phyloP scores from a whole-genome alignment of 64 coral and sea anemone species.

The Trachythela sp. region DNA sequence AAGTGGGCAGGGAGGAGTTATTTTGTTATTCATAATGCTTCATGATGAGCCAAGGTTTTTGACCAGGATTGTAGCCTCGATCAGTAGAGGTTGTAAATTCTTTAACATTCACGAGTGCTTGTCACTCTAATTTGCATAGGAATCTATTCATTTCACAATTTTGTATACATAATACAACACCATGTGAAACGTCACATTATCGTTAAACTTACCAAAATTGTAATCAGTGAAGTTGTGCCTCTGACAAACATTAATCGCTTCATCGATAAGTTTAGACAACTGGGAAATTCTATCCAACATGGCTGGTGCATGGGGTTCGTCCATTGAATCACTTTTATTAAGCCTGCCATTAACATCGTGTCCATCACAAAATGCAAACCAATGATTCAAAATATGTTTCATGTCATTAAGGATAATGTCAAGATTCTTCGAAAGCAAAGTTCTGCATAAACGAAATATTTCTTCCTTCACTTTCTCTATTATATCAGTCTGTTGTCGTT shows the following conservation, averaged over 20 bases:
- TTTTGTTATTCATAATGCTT: too few relatives aligned
- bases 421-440: neutral
- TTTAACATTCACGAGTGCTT: too few relatives aligned
- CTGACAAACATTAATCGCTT: constrained; percentile 23
- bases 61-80: too few relatives aligned
- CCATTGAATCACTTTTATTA: neutral
- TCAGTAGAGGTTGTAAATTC: too few relatives aligned
- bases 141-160: too few relatives aligned
- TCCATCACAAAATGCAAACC: neutral
- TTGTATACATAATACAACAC: too few relatives aligned
- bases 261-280: constrained; percentile 1
- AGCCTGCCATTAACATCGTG: neutral
- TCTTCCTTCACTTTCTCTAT: neutral
- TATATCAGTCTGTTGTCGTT: constrained; percentile 31
- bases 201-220: constrained; percentile 31
- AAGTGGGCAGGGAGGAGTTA: too few relatives aligned
- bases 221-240: neutral
- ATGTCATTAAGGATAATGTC: neutral
- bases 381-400: neutral
- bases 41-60: too few relatives aligned
- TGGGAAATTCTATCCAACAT: constrained; percentile 19
- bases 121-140: too few relatives aligned
- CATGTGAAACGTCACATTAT: too few relatives aligned
- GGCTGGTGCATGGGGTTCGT: neutral
- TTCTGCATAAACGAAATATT: neutral